Evolutionary conservation across 2,888 invertebrate species (phyloP).

Genomic region (Epistrophe eligans): DNA sequence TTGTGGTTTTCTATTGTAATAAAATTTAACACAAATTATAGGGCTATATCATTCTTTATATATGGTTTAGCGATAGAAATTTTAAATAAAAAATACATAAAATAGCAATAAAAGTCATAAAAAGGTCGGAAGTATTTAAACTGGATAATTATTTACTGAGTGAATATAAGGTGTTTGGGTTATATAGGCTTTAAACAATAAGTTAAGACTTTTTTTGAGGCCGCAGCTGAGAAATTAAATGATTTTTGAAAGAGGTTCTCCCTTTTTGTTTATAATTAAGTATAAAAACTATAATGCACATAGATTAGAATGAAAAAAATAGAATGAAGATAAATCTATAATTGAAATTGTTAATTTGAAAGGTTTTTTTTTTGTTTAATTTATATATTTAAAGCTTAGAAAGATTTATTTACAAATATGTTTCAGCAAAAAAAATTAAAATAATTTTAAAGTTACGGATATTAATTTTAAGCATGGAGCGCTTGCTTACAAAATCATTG

Average conservation of each 20-base stretch:
- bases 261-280: background rate
- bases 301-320: background rate
- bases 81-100: slow-evolving; percentile 14
- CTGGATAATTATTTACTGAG: slow-evolving; percentile 3
- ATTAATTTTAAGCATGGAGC: too few relatives aligned
- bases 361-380: too few relatives aligned
- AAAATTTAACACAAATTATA: slow-evolving; percentile 60
- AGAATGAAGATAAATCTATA: too few relatives aligned
- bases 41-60: background rate
- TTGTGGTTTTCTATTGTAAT: slow-evolving; percentile 43
- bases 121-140: slow-evolving; percentile 46
- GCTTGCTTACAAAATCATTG: too few relatives aligned
- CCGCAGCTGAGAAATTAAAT: background rate
- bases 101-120: slow-evolving; percentile 38
- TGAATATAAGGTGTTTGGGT: slow-evolving; percentile 2
- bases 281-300: background rate
- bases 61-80: slow-evolving; percentile 24
- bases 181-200: background rate
- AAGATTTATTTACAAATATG: too few relatives aligned
- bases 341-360: too few relatives aligned
- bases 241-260: background rate
- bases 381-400: too few relatives aligned
- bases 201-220: background rate
- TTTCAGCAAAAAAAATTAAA: too few relatives aligned
- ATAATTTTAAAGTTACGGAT: too few relatives aligned